These are phyloP conservation scores for Acrossocheilus wenchowensis DNA, from an alignment of 2,797 vertebrate genomes.

Conservation along the genomic window DNA sequence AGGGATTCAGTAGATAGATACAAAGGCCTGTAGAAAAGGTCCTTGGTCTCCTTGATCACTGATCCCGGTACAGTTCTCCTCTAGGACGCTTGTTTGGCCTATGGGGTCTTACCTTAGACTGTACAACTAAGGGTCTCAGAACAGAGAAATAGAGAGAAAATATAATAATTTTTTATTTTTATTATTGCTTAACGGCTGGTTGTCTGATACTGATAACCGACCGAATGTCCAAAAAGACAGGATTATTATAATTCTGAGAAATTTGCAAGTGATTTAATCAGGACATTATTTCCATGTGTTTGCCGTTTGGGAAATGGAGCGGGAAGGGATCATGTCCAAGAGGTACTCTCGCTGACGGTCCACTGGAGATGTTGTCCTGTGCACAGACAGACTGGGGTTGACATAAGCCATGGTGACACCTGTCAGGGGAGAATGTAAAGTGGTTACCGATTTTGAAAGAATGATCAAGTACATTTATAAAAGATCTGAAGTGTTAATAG, in stretches of 20 bases:
- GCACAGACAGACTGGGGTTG: slow-evolving; percentile 89
- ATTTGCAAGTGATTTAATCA: slow-evolving; percentile 57
- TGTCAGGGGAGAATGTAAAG: slow-evolving; percentile 65
- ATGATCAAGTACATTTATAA: background rate
- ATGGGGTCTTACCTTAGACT: slow-evolving; percentile 18
- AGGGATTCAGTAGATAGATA: slow-evolving; percentile 35
- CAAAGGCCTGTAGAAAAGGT: slow-evolving; percentile 42
- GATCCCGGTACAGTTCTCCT: slow-evolving; percentile 40
- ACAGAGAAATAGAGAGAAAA: slow-evolving; percentile 43
- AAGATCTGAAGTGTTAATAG: background rate
- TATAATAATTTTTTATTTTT: slow-evolving; percentile 35
- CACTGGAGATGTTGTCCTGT: slow-evolving; percentile 90
- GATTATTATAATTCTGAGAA: slow-evolving; percentile 54
- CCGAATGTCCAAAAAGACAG: slow-evolving; percentile 58
- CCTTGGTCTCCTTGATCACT: slow-evolving; percentile 9
- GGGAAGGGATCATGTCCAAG: slow-evolving; percentile 98
- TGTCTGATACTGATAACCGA: slow-evolving; percentile 63
- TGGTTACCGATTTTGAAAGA: slow-evolving; percentile 12
- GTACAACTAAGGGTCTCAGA: slow-evolving; percentile 29
- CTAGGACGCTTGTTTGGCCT: background rate
- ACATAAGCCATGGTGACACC: slow-evolving; percentile 94
- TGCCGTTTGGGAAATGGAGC: slow-evolving; percentile 95
- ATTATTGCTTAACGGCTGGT: slow-evolving; percentile 66
- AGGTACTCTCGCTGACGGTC: slow-evolving; percentile 99
- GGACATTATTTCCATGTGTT: slow-evolving; percentile 94